Percentiles rank a stretch among this genome's conserved stretches.
Conservation (phyloP, 2,113 vertebrate species). For the Poecile atricapillus region DNA sequence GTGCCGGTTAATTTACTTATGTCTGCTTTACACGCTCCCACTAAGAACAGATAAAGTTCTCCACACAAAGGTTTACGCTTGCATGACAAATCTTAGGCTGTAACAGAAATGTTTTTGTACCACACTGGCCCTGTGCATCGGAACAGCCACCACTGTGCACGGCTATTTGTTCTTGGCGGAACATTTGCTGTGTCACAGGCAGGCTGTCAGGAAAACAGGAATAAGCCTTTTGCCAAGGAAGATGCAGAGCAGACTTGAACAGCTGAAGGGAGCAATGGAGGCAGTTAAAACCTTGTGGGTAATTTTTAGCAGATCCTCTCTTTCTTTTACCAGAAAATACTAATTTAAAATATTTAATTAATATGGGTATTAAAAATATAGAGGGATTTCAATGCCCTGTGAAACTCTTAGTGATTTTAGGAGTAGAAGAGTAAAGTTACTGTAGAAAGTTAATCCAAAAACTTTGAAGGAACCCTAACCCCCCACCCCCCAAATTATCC, state of each 20-base stretch:
- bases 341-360: neutral
- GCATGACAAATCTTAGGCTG: neutral
- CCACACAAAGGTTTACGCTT: neutral
- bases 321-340: neutral
- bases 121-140: neutral
- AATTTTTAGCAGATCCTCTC: neutral
- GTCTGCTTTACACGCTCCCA: neutral
- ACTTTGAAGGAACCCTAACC: neutral
- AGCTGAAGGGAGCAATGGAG: neutral
- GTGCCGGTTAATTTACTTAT: neutral
- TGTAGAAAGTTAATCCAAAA: neutral
- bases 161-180: neutral
- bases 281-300: neutral
- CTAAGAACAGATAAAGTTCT: slow-evolving; percentile 2
- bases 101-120: neutral
- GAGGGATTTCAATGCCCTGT: neutral
- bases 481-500: rapidly evolving
- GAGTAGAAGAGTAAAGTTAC: neutral
- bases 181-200: neutral
- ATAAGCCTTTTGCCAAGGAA: neutral
- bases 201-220: neutral
- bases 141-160: neutral
- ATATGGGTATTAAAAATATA: neutral
- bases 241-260: neutral
- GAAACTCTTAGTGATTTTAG: neutral